Evolutionary conservation across 1,140 invertebrate genomes (phyloP).

Genomic region (Triops longicaudatus): DNA sequence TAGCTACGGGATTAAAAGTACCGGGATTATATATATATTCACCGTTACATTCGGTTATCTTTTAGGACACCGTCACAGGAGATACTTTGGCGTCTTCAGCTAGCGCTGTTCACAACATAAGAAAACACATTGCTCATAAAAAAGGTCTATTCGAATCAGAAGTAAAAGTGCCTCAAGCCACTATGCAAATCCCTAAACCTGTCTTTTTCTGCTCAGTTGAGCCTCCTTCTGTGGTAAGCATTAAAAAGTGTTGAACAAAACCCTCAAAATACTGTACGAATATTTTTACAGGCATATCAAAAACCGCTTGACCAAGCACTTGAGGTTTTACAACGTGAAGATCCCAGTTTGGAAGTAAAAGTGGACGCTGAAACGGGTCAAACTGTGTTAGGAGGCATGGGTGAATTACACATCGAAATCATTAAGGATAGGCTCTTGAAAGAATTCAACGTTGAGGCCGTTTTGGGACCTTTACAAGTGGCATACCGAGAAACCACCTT

Average conservation of each 20-base stretch:
- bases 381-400: constrained; percentile 85
- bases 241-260: neutral
- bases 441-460: constrained; percentile 87
- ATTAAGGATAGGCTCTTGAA: constrained; percentile 74
- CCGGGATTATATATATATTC: constrained; percentile 24
- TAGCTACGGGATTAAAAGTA: constrained; percentile 74
- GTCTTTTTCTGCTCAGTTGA: constrained; percentile 97
- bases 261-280: constrained; percentile 20
- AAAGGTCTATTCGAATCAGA: constrained; percentile 32
- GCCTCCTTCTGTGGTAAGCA: constrained; percentile 59
- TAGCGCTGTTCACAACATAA: constrained; percentile 39
- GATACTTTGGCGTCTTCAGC: constrained; percentile 66
- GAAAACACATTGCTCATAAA: constrained; percentile 27
- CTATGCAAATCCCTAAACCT: constrained; percentile 71
- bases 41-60: constrained; percentile 23
- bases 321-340: constrained; percentile 75
- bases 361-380: constrained; percentile 71
- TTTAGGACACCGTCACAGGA: constrained; percentile 63
- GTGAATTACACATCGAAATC: constrained; percentile 92
- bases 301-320: constrained; percentile 72
- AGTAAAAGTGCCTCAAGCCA: constrained; percentile 45
- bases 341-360: constrained; percentile 79
- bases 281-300: constrained; percentile 49
- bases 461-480: constrained; percentile 89
- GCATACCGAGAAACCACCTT: constrained; percentile 76